Conservation (phyloP, 2,888 invertebrate species). For the Scaptodrosophila latifasciaeformis region DNA sequence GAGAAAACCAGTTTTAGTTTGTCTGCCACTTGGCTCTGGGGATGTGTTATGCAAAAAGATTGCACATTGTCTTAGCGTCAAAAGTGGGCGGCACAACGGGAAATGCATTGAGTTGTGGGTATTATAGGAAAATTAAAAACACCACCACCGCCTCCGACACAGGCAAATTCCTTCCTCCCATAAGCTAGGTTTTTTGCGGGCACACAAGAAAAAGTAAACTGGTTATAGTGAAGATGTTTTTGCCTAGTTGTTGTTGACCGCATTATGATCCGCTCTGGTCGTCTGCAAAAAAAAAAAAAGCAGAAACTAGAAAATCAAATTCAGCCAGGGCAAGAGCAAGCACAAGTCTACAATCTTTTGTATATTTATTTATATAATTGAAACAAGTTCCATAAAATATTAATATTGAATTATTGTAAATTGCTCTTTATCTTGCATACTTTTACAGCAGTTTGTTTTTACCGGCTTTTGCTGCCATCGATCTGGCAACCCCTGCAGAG, state of each 20-base stretch:
- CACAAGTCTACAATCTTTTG: too few species aligned
- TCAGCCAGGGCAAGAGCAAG: too few species aligned
- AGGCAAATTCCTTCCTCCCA: background rate
- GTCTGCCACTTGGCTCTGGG: constrained; percentile 27
- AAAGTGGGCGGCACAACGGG: constrained; percentile 34
- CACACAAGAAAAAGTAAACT: too few species aligned
- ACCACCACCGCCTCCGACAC: background rate
- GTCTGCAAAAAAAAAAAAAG: constrained; percentile 22
- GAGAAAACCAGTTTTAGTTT: constrained; percentile 38
- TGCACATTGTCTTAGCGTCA: constrained; percentile 11
- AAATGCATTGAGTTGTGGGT: background rate
- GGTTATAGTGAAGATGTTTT: background rate
- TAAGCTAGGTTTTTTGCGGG: too few species aligned
- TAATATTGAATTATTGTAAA: too few species aligned
- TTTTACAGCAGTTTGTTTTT: too few species aligned
- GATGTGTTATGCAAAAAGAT: constrained; percentile 38
- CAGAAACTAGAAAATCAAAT: constrained; percentile 40
- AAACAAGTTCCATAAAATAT: too few species aligned
- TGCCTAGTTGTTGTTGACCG: constrained; percentile 37
- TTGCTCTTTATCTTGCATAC: too few species aligned
- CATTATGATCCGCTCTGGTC: constrained; percentile 29
- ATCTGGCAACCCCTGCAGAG: too few species aligned
- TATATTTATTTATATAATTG: too few species aligned
- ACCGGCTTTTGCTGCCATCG: too few species aligned
- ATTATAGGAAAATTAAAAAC: constrained; percentile 17